These are phyloP conservation scores for Drosophila persimilis DNA, from an alignment of 1,140 invertebrate species.

Conservation along the genomic window DNA sequence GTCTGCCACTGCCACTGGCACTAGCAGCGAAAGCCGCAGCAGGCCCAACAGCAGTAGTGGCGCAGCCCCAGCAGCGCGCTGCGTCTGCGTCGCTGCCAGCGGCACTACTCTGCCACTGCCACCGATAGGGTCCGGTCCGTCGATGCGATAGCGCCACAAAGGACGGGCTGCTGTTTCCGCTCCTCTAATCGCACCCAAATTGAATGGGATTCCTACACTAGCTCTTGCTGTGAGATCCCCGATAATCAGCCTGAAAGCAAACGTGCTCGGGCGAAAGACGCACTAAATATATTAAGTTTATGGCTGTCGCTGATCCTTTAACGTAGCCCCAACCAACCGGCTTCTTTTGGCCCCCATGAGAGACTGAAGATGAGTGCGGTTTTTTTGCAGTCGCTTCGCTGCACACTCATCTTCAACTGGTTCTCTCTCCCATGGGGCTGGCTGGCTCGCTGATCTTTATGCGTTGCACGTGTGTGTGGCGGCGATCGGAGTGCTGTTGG, in stretches of 20 bases:
- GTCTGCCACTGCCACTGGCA: conserved; percentile 45
- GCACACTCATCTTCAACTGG: conserved; percentile 48
- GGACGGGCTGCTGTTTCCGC: conserved; percentile 41
- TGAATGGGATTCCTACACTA: conserved; percentile 1
- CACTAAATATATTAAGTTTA: conserved; percentile 34
- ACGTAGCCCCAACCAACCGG: conserved; percentile 40
- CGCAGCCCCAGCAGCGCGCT: conserved; percentile 1
- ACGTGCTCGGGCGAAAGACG: neutral
- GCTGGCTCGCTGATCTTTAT: conserved; percentile 45
- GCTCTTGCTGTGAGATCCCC: neutral
- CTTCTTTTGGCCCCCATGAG: conserved; percentile 33
- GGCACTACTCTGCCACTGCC: too few relatives aligned
- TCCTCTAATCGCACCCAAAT: conserved; percentile 45
- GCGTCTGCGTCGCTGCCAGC: neutral
- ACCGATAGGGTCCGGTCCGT: conserved; percentile 13
- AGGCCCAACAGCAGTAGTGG: conserved; percentile 2
- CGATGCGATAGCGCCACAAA: conserved; percentile 42
- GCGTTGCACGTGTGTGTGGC: conserved; percentile 55
- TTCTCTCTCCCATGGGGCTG: conserved; percentile 26
- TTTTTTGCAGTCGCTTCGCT: conserved; percentile 21
- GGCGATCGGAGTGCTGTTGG: neutral
- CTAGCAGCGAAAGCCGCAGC: conserved; percentile 17
- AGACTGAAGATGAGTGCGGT: conserved; percentile 40
- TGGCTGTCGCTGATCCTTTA: conserved; percentile 33
- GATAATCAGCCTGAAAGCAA: neutral